phyloP scores from a whole-genome alignment of 2,113 vertebrate species.

The Ceuthmochares aereus region DNA sequence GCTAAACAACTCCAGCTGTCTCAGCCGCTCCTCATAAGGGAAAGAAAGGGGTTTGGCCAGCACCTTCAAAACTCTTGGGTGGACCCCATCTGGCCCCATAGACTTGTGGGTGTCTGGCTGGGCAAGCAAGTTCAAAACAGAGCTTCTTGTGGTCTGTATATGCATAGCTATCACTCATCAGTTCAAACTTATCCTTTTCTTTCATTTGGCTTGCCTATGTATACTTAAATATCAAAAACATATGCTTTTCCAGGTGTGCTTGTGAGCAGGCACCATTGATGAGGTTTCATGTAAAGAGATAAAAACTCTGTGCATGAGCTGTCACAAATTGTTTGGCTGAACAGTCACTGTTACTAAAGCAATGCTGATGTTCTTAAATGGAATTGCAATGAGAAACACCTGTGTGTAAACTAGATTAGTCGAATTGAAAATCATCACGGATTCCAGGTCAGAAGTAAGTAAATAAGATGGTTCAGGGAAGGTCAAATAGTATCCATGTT shows the following conservation, averaged over 20 bases:
- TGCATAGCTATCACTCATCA: background rate
- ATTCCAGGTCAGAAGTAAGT: slow-evolving; percentile 67
- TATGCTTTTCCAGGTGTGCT: slow-evolving; percentile 80
- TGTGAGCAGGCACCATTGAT: slow-evolving; percentile 74
- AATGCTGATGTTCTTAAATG: slow-evolving; percentile 82
- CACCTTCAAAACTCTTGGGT: too few species aligned
- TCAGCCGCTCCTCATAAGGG: too few species aligned
- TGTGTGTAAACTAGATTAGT: slow-evolving; percentile 73
- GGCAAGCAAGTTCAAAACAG: background rate
- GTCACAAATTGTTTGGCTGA: slow-evolving; percentile 84
- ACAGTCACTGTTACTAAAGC: slow-evolving; percentile 79
- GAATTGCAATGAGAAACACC: slow-evolving; percentile 89
- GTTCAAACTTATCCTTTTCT: slow-evolving; percentile 15
- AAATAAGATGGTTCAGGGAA: slow-evolving; percentile 64
- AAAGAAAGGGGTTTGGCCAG: too few species aligned
- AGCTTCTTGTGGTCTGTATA: background rate
- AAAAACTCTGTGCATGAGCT: slow-evolving; percentile 83
- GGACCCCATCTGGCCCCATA: too few species aligned
- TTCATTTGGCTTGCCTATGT: slow-evolving; percentile 52
- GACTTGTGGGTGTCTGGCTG: too few species aligned
- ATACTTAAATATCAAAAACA: slow-evolving; percentile 82
- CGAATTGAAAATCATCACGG: slow-evolving; percentile 59
- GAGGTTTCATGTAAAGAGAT: slow-evolving; percentile 85
- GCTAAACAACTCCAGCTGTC: too few species aligned
- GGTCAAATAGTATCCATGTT: slow-evolving; percentile 56